phyloP scores from a whole-genome alignment of 2,888 invertebrate genomes.

The Drosophila borborema region DNA sequence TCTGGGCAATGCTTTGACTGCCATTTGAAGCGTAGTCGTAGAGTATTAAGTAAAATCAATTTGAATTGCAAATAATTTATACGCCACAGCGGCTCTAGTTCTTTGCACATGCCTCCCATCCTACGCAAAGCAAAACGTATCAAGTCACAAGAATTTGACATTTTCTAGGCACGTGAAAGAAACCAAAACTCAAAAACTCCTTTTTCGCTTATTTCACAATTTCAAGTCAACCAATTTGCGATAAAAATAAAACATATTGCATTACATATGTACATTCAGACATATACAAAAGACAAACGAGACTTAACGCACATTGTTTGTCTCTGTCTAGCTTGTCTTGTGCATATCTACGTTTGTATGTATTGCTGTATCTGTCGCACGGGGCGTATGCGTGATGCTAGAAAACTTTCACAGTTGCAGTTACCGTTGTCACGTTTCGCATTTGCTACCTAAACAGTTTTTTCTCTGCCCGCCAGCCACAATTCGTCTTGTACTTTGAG shows the following conservation, averaged over 20 bases:
- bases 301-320: slow-evolving; percentile 17
- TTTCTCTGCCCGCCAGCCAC: slow-evolving; percentile 33
- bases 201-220: not conserved
- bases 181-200: slow-evolving; percentile 9
- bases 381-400: slow-evolving; percentile 65
- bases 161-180: slow-evolving; percentile 52
- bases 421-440: slow-evolving; percentile 68
- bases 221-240: slow-evolving; percentile 70
- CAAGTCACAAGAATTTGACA: slow-evolving; percentile 37
- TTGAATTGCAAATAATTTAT: not conserved
- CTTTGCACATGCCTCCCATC: not conserved
- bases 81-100: not conserved
- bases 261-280: slow-evolving; percentile 31
- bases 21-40: not conserved
- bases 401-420: slow-evolving; percentile 61
- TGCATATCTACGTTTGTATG: not conserved
- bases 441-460: slow-evolving; percentile 63
- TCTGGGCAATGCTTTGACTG: not conserved
- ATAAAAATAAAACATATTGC: slow-evolving; percentile 77
- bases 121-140: slow-evolving; percentile 31
- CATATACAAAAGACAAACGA: slow-evolving; percentile 48
- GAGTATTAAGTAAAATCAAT: not conserved
- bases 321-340: not conserved
- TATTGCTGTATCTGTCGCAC: slow-evolving; percentile 10
- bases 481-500: slow-evolving; percentile 28